phyloP scores from a whole-genome alignment of 2,113 vertebrate species.

The Psittacula cyanocephala region DNA sequence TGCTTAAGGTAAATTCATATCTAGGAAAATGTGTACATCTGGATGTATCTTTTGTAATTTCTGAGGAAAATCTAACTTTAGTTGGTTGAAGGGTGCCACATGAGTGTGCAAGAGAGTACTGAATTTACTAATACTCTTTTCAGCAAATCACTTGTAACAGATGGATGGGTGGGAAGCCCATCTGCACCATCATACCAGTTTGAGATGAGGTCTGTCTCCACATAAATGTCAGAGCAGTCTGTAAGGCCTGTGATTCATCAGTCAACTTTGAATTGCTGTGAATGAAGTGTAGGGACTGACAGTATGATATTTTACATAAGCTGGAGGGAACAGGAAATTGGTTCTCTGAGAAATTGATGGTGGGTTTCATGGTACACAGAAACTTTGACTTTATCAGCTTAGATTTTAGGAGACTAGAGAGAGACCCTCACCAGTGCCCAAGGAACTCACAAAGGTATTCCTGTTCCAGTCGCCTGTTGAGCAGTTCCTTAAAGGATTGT shows the following conservation, averaged over 20 bases:
- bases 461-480: background rate
- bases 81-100: background rate
- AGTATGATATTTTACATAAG: conserved; percentile 19
- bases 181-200: conserved; percentile 37
- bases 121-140: conserved; percentile 28
- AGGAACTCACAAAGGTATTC: background rate
- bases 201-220: conserved; percentile 32
- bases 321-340: conserved; percentile 15
- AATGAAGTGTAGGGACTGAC: conserved; percentile 46
- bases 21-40: background rate
- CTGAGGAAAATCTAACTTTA: background rate
- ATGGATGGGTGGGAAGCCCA: conserved; percentile 66
- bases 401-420: background rate
- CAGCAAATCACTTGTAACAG: conserved; percentile 28
- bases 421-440: background rate
- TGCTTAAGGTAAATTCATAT: background rate
- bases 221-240: conserved; percentile 58
- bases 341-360: background rate
- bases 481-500: background rate
- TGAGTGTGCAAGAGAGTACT: background rate
- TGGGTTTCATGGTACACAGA: background rate
- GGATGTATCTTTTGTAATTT: background rate
- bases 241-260: conserved; percentile 56
- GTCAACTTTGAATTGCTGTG: conserved; percentile 28
- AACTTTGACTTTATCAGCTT: background rate